Conservation (phyloP, 2,113 vertebrate species). For the Hippocampus barbouri region DNA sequence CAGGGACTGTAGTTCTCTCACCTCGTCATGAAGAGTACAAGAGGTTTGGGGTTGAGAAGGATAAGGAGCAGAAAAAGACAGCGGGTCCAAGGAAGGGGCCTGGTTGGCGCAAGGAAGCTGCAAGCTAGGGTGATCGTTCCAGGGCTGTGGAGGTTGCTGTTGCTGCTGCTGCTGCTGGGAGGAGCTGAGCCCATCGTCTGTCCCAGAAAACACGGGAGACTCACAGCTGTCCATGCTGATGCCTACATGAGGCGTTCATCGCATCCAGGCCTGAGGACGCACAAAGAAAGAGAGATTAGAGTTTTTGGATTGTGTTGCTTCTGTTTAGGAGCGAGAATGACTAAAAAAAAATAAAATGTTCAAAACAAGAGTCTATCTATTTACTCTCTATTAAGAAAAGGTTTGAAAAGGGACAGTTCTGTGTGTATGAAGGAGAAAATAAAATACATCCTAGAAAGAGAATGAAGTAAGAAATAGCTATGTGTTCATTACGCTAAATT, state of each 20-base stretch:
- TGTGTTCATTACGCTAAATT: slow-evolving; percentile 75
- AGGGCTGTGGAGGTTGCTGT: slow-evolving; percentile 82
- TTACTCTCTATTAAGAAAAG: slow-evolving; percentile 26
- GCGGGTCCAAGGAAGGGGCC: slow-evolving; percentile 84
- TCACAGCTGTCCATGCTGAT: slow-evolving; percentile 99
- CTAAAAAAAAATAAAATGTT: slow-evolving; percentile 17
- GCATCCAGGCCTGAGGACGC: slow-evolving; percentile 86
- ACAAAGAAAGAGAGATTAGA: slow-evolving; percentile 27
- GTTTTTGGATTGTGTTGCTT: background rate
- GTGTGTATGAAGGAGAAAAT: slow-evolving; percentile 40
- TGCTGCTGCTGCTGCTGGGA: slow-evolving; percentile 82
- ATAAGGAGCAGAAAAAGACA: slow-evolving; percentile 68
- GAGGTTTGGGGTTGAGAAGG: slow-evolving; percentile 67
- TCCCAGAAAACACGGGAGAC: slow-evolving; percentile 96
- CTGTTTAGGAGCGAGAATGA: slow-evolving; percentile 9
- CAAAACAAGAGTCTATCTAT: slow-evolving; percentile 15
- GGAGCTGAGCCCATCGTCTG: slow-evolving; percentile 96
- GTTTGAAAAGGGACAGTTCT: slow-evolving; percentile 25
- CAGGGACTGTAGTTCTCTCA: slow-evolving; percentile 69
- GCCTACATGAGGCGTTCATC: slow-evolving; percentile 96
- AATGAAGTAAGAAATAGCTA: slow-evolving; percentile 73
- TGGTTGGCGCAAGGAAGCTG: slow-evolving; percentile 86
- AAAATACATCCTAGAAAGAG: slow-evolving; percentile 61
- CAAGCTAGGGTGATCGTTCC: slow-evolving; percentile 91
- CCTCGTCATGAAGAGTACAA: slow-evolving; percentile 60